Evolutionary conservation across 2,113 vertebrate species (phyloP), one percentile per base, ranked within the genome.

Genomic region (Coptodon rendalli): DNA sequence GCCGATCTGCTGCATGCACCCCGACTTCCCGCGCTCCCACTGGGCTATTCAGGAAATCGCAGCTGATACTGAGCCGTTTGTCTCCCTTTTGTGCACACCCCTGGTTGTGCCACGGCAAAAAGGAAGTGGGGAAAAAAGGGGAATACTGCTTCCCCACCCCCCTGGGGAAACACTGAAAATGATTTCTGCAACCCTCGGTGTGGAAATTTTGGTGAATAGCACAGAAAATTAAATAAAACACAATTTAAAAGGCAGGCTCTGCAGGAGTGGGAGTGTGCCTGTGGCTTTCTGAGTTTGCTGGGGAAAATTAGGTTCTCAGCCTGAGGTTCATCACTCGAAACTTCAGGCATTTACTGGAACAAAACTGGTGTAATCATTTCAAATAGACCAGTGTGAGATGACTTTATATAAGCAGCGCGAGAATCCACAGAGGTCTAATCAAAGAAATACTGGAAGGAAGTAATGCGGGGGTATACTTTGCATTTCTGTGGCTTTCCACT

Each of bases 1-100:
- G 84, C 86, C 86, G 87, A 93, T 96, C 89, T 89, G 93, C 91
- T 61, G 90, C 79, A 90, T 87, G 91, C 92, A 57, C 86, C 92
- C 86, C 71, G 79, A 95, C 93, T 95, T 91, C 91, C 93, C 71
- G 89, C 54, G 17, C 89, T 90, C 96, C 95, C 94, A 89, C 95
- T 94, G 95, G 88, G 95, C 95, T 95, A 95, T 96, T 95, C 95
- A 95, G 89, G 90, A 96, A 95, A 96, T 95, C 94, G 93, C 80
- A 81, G 89, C 90, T 90, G 93, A 95, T 95, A 93, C 94, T 22
- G 86, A 95, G 94, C 91, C 83, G 86, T 93, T 96, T 95, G 92
- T 95, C 95, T 96, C 92, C 91, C 90, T 93, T 90, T 93, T 94
- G 90, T 90, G 82, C 87, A 93, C 89, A 86, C 90, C 84, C 78